Evolutionary conservation across 2,797 vertebrate genomes (phyloP).

Genomic region (Malacoraja senta): DNA sequence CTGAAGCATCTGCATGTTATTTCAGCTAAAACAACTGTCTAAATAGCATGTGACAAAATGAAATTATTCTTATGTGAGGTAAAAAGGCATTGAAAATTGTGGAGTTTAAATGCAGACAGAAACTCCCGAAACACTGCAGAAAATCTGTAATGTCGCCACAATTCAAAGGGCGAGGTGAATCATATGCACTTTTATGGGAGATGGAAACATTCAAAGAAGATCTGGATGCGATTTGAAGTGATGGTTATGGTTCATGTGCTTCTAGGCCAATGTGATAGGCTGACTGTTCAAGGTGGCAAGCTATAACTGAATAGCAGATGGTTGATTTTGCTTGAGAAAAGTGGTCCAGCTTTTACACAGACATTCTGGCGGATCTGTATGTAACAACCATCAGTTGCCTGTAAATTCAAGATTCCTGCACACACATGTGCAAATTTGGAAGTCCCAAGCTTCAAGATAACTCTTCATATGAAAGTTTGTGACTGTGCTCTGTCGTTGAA

Average conservation of each 20-base stretch:
- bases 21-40: neutral
- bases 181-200: neutral
- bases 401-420: too few relatives aligned
- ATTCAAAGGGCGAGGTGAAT: neutral
- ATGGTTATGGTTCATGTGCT: neutral
- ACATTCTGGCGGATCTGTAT: too few relatives aligned
- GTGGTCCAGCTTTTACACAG: too few relatives aligned
- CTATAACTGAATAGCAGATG: neutral
- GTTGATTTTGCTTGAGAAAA: neutral
- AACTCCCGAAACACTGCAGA: neutral
- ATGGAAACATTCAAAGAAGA: neutral
- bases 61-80: neutral
- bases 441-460: too few relatives aligned
- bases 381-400: too few relatives aligned
- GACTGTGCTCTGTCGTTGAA: too few relatives aligned
- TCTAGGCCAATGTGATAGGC: neutral
- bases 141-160: neutral
- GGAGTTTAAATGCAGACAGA: neutral
- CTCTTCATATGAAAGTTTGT: too few relatives aligned
- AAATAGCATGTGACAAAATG: neutral
- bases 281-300: neutral
- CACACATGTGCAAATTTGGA: too few relatives aligned
- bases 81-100: neutral
- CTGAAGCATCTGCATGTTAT: neutral
- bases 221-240: neutral